phyloP scores from a whole-genome alignment of 1,140 invertebrate genomes.

The Nymphalis io region DNA sequence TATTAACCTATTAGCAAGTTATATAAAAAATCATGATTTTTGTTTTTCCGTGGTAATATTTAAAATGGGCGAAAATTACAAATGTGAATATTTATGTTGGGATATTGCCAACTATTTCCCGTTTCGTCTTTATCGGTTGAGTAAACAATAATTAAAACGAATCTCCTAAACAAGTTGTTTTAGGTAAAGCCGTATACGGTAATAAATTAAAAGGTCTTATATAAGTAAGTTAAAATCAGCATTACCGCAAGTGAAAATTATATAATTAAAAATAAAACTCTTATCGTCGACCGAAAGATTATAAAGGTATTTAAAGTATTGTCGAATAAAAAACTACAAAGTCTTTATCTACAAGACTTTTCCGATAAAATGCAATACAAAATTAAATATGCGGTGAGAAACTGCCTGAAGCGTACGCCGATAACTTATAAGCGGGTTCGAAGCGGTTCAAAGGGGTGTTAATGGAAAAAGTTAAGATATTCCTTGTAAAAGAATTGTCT shows the following conservation, averaged over 20 bases:
- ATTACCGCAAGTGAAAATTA: background rate
- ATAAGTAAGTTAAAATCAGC: no score
- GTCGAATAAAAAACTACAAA: background rate
- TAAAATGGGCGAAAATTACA: no score
- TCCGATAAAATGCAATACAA: slow-evolving; percentile 14
- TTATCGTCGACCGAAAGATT: background rate
- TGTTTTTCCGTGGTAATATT: no score
- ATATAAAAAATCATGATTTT: no score
- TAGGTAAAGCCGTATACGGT: no score
- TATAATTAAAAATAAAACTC: background rate
- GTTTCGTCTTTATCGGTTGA: no score
- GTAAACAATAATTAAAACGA: no score
- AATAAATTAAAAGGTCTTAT: no score
- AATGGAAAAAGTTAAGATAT: slow-evolving; percentile 7
- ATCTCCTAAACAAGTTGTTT: no score
- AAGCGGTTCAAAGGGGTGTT: background rate
- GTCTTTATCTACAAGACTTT: slow-evolving; percentile 2
- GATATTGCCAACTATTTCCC: no score
- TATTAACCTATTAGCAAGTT: no score
- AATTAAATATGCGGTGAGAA: slow-evolving; percentile 4
- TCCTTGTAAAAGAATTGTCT: background rate
- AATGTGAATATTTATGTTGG: no score
- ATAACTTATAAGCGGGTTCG: background rate
- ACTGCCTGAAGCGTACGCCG: background rate
- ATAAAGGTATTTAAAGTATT: background rate